phyloP scores from a whole-genome alignment of 1,140 invertebrate species.

The Achroia grisella region DNA sequence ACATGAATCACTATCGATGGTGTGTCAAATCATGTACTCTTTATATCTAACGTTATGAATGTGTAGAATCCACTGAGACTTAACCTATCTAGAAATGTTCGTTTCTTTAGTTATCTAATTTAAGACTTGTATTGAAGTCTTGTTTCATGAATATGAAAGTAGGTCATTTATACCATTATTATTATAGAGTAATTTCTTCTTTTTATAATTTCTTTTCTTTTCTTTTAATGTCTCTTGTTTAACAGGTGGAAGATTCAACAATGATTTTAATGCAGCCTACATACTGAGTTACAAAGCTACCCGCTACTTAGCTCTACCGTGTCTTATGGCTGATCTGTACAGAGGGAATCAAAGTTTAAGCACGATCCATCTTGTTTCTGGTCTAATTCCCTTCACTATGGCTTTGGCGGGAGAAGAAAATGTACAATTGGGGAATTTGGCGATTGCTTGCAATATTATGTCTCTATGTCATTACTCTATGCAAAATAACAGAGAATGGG shows the following conservation, averaged over 20 bases:
- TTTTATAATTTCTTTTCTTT: no score
- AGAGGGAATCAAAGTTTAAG: conserved; percentile 26
- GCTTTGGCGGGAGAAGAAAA: conserved; percentile 40
- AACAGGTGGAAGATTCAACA: conserved; percentile 39
- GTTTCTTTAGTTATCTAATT: no score
- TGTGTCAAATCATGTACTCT: no score
- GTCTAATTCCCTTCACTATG: conserved; percentile 43
- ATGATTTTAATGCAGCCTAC: conserved; percentile 42
- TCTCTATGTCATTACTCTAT: conserved; percentile 40
- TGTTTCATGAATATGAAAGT: no score
- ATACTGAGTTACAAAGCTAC: conserved; percentile 38
- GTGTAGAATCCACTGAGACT: no score
- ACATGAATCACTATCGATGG: no score
- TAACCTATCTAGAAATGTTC: no score
- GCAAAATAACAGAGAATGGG: conserved; percentile 32
- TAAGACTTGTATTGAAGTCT: no score
- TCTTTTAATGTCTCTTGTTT: no score
- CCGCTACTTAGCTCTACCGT: conserved; percentile 46
- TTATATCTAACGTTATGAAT: no score
- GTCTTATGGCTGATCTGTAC: conserved; percentile 52
- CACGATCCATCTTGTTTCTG: conserved; percentile 39
- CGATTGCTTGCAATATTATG: conserved; percentile 45
- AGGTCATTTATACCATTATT: no score
- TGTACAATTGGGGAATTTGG: conserved; percentile 33
- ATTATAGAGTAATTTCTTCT: no score